Conservation (phyloP, 2,113 vertebrate species). For the Cottus gobio region DNA sequence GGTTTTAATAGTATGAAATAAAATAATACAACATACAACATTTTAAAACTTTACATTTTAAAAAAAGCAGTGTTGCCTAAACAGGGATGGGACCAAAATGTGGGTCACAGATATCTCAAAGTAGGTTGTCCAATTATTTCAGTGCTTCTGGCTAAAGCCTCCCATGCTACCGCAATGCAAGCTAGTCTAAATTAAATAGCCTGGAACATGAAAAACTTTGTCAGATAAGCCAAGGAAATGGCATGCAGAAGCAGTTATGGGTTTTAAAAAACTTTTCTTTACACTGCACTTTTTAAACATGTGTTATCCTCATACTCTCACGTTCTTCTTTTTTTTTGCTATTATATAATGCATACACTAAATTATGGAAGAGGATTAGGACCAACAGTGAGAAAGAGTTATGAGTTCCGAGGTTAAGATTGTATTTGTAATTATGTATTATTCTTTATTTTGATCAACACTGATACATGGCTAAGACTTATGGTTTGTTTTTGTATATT, state of each 20-base stretch:
- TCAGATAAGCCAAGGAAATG: slow-evolving; percentile 43
- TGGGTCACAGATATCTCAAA: slow-evolving; percentile 61
- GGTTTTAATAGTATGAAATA: slow-evolving; percentile 4
- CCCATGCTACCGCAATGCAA: slow-evolving; percentile 28
- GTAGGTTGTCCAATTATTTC: slow-evolving; percentile 70
- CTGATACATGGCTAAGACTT: background rate
- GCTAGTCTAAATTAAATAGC: slow-evolving; percentile 55
- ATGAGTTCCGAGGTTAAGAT: background rate
- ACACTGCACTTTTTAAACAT: slow-evolving; percentile 36
- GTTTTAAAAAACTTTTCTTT: slow-evolving; percentile 41
- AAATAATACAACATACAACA: background rate
- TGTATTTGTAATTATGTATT: background rate
- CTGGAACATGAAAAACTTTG: slow-evolving; percentile 38
- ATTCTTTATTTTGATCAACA: background rate
- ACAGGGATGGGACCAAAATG: slow-evolving; percentile 37
- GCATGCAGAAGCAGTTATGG: slow-evolving; percentile 28
- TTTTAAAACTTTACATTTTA: background rate
- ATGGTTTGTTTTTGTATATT: background rate
- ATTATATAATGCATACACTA: background rate
- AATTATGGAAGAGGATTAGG: background rate
- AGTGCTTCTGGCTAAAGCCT: slow-evolving; percentile 59
- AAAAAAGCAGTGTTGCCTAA: slow-evolving; percentile 28
- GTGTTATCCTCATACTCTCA: background rate
- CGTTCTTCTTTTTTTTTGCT: background rate
- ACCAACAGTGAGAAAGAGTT: background rate